Base-by-base conservation (phyloP, 2,113 vertebrate genomes). In the Apaloderma vittatum region DNA sequence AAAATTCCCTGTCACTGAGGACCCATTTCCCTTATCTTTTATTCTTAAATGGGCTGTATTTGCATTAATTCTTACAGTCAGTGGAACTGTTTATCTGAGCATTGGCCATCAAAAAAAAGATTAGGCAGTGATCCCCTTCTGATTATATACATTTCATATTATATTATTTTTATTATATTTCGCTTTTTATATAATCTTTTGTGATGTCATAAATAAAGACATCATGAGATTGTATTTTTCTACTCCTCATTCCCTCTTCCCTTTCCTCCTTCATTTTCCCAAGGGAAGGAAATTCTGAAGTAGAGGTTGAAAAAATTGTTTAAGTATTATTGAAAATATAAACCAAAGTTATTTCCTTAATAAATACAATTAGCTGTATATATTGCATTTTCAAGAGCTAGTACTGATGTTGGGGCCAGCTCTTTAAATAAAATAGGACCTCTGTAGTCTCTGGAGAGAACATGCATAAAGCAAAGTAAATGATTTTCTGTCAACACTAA, bases 401-500 rank as follows among this genome's bases (percentile, higher is more conserved):
- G 96, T 91, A 95, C 95, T 93, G 97, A 97, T 97, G 94, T 97
- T 97, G 95, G 97, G 97, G 98, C 97, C 97, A 97, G 96, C 97
- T 98, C 97, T 98, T 98, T 99, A 99, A 99, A 99, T 98, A 99
- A 98, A 99, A 98, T 98, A 98, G 99, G 98, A 99, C 99, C 98
- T 98, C 98, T 98, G 98, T 98, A 98, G 98, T 99, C 99, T 98
- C 94, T 95, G 90, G 98, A 97, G 98, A 98, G 97, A 98, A 97
- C 98, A 98, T 97, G 98, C 98, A 98, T 99, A 99, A 99, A 99
- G 98, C 99, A 98, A 98, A 98, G 98, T 99, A 99, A 99, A 98
- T 98, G 98, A 98, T 98, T 99, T 99, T 98, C 98, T 99, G 99
- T 99, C 99, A 99, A 97, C 98, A 98, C 98, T 99, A 99, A 99